Conservation (phyloP, 1,140 invertebrate genomes). For the Laupala kohalensis region DNA sequence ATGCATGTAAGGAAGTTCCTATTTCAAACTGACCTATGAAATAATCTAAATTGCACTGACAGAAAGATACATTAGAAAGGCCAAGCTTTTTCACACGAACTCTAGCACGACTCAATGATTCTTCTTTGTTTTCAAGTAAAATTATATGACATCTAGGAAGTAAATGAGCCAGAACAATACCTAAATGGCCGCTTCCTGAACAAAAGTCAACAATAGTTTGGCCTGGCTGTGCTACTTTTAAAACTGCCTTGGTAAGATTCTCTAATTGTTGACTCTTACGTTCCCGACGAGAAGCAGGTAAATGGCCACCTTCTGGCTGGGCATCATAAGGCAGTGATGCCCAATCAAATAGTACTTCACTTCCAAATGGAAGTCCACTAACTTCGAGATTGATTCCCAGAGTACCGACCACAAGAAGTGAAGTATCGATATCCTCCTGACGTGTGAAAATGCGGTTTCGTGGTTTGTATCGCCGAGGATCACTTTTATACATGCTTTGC, state of each 20-base stretch:
- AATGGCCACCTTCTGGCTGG: conserved; percentile 59
- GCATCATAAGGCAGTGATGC: conserved; percentile 48
- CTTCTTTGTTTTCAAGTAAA: conserved; percentile 86
- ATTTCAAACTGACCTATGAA: conserved; percentile 65
- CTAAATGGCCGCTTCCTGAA: conserved; percentile 84
- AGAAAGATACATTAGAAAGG: conserved; percentile 63
- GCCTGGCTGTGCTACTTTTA: conserved; percentile 41
- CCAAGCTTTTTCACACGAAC: conserved; percentile 51
- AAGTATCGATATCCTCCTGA: conserved; percentile 56
- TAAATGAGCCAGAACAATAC: conserved; percentile 68
- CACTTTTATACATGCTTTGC: conserved; percentile 64
- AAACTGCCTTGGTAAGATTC: conserved; percentile 68
- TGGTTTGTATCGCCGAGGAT: conserved; percentile 60
- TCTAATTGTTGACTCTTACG: conserved; percentile 82
- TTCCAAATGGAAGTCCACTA: conserved; percentile 27
- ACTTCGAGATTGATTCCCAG: conserved; percentile 1
- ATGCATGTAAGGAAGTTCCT: conserved; percentile 81
- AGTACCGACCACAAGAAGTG: conserved; percentile 31
- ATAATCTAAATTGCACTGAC: conserved; percentile 80
- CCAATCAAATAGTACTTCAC: conserved; percentile 43
- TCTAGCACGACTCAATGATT: conserved; percentile 63
- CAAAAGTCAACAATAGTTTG: conserved; percentile 84
- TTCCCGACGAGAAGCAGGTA: conserved; percentile 56
- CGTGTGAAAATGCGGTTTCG: conserved; percentile 57
- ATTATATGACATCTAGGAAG: conserved; percentile 56